Evolutionary conservation across 2,113 vertebrate genomes (phyloP).

Genomic region (Sander vitreus): DNA sequence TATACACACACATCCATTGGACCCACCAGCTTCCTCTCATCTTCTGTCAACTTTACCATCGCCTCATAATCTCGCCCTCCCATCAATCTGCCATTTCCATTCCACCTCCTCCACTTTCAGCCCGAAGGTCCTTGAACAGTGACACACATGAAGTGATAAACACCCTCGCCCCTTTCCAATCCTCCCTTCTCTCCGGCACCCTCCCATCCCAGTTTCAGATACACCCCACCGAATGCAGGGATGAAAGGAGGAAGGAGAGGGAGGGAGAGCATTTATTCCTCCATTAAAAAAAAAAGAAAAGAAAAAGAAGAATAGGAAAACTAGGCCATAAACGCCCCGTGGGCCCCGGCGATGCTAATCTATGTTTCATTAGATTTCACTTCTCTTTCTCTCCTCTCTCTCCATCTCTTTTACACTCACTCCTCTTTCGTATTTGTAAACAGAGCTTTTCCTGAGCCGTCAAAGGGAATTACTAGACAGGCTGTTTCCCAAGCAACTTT

Average conservation of each 20-base stretch:
- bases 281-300: conserved; percentile 55
- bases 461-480: conserved; percentile 79
- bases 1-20: conserved; percentile 11
- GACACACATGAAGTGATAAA: conserved; percentile 49
- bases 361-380: conserved; percentile 84
- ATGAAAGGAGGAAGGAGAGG: conserved; percentile 66
- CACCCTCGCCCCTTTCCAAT: conserved; percentile 6
- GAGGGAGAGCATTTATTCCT: conserved; percentile 71
- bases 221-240: conserved; percentile 46
- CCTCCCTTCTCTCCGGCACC: conserved; percentile 9
- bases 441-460: conserved; percentile 77
- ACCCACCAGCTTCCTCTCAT: conserved; percentile 18
- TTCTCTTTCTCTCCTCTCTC: conserved; percentile 31
- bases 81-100: conserved; percentile 31
- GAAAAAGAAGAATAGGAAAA: conserved; percentile 74
- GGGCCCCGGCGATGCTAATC: conserved; percentile 81
- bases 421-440: conserved; percentile 82
- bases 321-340: conserved; percentile 83
- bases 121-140: conserved; percentile 43
- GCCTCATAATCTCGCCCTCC: conserved; percentile 18
- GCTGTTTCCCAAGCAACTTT: conserved; percentile 69
- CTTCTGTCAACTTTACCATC: conserved; percentile 12
- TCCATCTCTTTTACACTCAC: conserved; percentile 47
- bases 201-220: conserved; percentile 44
- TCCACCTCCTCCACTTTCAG: conserved; percentile 29